These are phyloP conservation scores for Clitarchus hookeri DNA, from an alignment of 2,888 invertebrate species.

Conservation along the genomic window DNA sequence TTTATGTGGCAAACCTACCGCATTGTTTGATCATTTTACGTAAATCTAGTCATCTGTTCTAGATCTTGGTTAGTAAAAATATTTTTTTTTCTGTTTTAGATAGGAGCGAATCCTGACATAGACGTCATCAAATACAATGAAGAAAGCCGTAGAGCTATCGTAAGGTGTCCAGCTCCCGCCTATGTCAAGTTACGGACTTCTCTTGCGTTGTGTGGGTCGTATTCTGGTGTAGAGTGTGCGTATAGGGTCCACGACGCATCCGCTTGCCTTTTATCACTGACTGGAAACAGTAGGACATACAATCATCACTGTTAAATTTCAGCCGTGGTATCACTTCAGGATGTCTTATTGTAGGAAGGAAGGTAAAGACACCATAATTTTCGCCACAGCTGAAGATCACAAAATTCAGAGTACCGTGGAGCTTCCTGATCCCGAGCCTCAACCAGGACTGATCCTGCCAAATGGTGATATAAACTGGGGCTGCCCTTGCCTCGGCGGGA, in stretches of 20 bases:
- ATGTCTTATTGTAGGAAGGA: slow-evolving; percentile 51
- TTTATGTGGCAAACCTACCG: no score
- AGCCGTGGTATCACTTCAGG: slow-evolving; percentile 17
- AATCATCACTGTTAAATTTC: slow-evolving; percentile 38
- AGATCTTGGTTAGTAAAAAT: no score
- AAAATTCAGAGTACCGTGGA: slow-evolving; percentile 69
- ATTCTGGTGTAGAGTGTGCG: slow-evolving; percentile 58
- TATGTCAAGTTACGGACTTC: slow-evolving; percentile 64
- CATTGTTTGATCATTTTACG: no score
- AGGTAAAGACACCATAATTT: slow-evolving; percentile 82
- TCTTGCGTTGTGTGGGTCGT: slow-evolving; percentile 58
- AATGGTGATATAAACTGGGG: slow-evolving; percentile 95
- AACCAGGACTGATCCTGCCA: slow-evolving; percentile 78
- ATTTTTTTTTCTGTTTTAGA: slow-evolving; percentile 41
- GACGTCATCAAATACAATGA: slow-evolving; percentile 64
- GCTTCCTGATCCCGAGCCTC: slow-evolving; percentile 73
- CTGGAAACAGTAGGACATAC: slow-evolving; percentile 50
- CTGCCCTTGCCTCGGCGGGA: slow-evolving; percentile 96
- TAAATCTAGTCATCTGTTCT: no score
- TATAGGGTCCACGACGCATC: slow-evolving; percentile 61
- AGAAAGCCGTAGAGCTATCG: slow-evolving; percentile 56
- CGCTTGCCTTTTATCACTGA: slow-evolving; percentile 53
- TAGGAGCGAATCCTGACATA: slow-evolving; percentile 58
- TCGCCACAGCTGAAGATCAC: slow-evolving; percentile 81
- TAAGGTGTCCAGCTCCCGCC: slow-evolving; percentile 60